phyloP scores from a whole-genome alignment of 2,888 invertebrate species.

The Oscheius sp. region DNA sequence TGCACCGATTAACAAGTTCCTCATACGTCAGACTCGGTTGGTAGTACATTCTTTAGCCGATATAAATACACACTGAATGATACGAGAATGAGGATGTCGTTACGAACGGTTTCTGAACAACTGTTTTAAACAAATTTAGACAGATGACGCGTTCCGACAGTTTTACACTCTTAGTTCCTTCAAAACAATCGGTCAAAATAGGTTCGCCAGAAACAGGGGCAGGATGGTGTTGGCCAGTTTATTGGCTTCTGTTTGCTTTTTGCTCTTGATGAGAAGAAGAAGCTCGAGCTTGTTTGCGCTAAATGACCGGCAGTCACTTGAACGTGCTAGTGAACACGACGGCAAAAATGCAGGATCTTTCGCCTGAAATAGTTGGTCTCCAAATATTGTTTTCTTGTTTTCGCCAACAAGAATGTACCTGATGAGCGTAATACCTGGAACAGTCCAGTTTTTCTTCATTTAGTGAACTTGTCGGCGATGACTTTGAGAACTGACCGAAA shows the following conservation, averaged over 20 bases:
- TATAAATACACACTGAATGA: too few relatives aligned
- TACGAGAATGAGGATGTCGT: too few relatives aligned
- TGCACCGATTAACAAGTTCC: too few relatives aligned
- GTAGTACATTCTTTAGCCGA: too few relatives aligned
- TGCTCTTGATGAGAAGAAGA: conserved; percentile 21
- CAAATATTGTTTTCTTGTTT: not conserved
- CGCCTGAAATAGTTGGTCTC: not conserved
- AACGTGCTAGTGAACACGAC: conserved; percentile 2
- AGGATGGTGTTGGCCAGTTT: conserved; percentile 13
- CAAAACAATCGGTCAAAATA: too few relatives aligned
- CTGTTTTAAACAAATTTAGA: too few relatives aligned
- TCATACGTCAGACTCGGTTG: too few relatives aligned
- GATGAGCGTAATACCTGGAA: not conserved
- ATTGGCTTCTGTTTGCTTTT: conserved; percentile 22
- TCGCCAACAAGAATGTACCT: too few relatives aligned
- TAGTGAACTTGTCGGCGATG: not conserved
- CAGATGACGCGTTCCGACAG: too few relatives aligned
- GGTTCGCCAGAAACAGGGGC: too few relatives aligned
- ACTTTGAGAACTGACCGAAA: not conserved
- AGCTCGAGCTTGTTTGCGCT: conserved; percentile 33
- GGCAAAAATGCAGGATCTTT: conserved; percentile 1
- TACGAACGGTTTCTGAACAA: too few relatives aligned
- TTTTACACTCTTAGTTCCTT: too few relatives aligned
- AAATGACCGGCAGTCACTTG: conserved; percentile 19
- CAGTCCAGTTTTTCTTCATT: not conserved